Evolutionary conservation across 2,797 vertebrate species (phyloP), one percentile per base, ranked within the genome.

Genomic region (Calcarius lapponicus): DNA sequence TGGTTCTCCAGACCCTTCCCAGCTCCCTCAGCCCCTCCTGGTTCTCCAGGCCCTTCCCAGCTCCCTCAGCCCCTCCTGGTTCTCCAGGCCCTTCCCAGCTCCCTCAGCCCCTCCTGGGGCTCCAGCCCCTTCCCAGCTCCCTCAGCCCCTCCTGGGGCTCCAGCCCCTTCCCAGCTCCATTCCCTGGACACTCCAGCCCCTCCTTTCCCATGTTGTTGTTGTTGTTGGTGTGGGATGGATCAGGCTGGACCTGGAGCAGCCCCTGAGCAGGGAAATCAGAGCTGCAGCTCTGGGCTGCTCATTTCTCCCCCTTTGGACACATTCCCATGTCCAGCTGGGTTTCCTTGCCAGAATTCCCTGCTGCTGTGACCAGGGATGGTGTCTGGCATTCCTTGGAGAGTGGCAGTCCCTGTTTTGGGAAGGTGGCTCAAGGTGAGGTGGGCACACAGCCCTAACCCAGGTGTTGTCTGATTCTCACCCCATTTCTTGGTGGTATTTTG

Each of bases 301-400:
- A 0, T 43, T 43, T 29, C 56, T 73, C 5, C 24, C 22, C 6
- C 21, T 29, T 4, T 0, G 7, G 50, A 13, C 32, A 4, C 29
- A 12, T 25, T 42, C 11, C 73, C 0, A 0, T 28, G 76, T 25
- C 51, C 7, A 5, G 53, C 69, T 36, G 71, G 16, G 28, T 53
- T 31, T 65, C 71, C 1, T 5, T 32, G 66, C 62, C 47, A 9
- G n/a, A 22, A 25, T 2, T 51, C 40, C 42, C 24, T 28, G 40
- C 24, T 38, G 64, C 32, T 24, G 31, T n/a, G 31, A 0, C 13
- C 12, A 0, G 57, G 67, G 40, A 38, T 20, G 58, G 19, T 56
- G 11, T 0, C 17, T 1, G 18, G 15, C 8, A 1, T 42, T 38
- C 7, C 22, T 3, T 0, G 48, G 42, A 22, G 22, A 3, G 26